These are phyloP conservation scores for Ctenopoma multispine DNA, from an alignment of 2,797 vertebrate genomes.

Conservation along the genomic window DNA sequence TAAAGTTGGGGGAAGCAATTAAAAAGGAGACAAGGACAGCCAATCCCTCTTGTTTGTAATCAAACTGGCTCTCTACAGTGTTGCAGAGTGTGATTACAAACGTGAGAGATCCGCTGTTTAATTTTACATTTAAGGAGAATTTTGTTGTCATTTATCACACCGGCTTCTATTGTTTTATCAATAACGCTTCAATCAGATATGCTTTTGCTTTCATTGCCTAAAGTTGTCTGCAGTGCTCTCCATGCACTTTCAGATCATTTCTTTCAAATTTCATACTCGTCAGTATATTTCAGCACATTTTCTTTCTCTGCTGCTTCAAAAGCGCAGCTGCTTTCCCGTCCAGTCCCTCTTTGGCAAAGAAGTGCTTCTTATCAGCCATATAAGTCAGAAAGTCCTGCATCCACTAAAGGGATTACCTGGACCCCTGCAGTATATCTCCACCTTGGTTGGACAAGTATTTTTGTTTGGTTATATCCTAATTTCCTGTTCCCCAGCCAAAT, in stretches of 20 bases:
- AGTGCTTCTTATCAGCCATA: slow-evolving; percentile 9
- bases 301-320: slow-evolving; percentile 8
- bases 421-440: slow-evolving; percentile 7
- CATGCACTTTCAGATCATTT: not conserved
- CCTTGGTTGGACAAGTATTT: slow-evolving; percentile 9
- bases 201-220: not conserved
- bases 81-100: slow-evolving; percentile 17
- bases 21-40: slow-evolving; percentile 59
- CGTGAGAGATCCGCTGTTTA: slow-evolving; percentile 5
- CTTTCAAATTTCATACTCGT: not conserved
- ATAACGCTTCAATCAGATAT: slow-evolving; percentile 13
- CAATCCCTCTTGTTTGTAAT: slow-evolving; percentile 62
- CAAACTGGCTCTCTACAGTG: slow-evolving; percentile 35
- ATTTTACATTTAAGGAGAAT: slow-evolving; percentile 11
- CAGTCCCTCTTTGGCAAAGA: not conserved
- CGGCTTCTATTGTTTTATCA: not conserved
- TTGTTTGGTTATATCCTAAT: slow-evolving; percentile 12
- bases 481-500: slow-evolving; percentile 2
- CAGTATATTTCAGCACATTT: not conserved
- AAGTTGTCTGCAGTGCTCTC: not conserved
- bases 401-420: slow-evolving; percentile 32
- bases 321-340: slow-evolving; percentile 14
- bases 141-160: slow-evolving; percentile 19
- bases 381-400: slow-evolving; percentile 23
- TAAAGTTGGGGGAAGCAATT: slow-evolving; percentile 76